Base-by-base conservation (phyloP, 2,113 vertebrate genomes). In the Marmota flaviventris region DNA sequence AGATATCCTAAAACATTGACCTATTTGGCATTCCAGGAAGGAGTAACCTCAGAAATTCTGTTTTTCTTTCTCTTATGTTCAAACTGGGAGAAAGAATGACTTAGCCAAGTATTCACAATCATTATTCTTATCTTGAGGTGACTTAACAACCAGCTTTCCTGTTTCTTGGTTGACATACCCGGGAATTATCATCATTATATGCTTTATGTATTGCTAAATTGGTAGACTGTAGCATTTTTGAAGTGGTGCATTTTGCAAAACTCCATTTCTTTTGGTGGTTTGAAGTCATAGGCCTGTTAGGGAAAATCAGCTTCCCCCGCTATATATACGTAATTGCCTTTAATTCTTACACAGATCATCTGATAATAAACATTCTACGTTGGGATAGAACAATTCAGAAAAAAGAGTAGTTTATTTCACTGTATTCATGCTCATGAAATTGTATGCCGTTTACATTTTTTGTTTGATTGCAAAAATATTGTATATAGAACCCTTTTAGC, bases 161-260 rank as follows among this genome's bases (percentile, higher is more conserved):
- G 11, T 91, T 97, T 96, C 95, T 70, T 88, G 86, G 85, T 96
- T 97, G 95, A 92, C 79, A 83, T 96, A 98, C 92, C 96, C 97
- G 98, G 97, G 97, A 97, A 94, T 98, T 97, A 98, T 94, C 39
- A 72, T 93, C 63, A 32, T 94, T 85, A 56, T 27, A 83, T 96
- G 84, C 70, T 97, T 97, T 51, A 89, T 97, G 53, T 18, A 42
- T 98, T 98, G 97, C 94, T 97, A 97, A 97, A 97, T 93, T 96
- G 97, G 97, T 95, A 93, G 97, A 95, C 94, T 77, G 75, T 53
- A 96, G 89, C 98, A 96, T 97, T 98, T 98, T 98, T 97, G 85
- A 96, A 96, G 70, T 65, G 86, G 67, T 93, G 63, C 53, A 85
- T 97, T 98, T 98, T 97, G 93, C 91, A 98, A 97, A 51, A 29